Conservation (phyloP, 2,797 vertebrate species). For the Arremon aurantiirostris region DNA sequence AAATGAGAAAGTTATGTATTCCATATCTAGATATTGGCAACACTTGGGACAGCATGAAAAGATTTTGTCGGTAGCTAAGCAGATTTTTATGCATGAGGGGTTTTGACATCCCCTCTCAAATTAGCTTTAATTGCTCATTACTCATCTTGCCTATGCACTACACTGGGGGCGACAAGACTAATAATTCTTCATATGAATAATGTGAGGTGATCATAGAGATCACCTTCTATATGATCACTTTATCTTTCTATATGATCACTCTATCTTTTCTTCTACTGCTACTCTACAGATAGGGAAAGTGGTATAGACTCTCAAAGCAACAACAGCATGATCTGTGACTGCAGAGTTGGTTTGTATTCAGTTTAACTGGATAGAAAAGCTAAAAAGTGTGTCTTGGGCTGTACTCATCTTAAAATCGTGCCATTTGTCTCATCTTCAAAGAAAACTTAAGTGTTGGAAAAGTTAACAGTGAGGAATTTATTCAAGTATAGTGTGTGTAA, state of each 20-base stretch:
- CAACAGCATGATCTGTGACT: background rate
- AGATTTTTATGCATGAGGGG: background rate
- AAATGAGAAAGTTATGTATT: background rate
- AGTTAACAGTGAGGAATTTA: background rate
- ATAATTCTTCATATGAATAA: background rate
- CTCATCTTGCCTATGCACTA: background rate
- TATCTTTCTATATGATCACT: too few relatives aligned
- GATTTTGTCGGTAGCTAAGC: background rate
- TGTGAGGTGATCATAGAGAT: background rate
- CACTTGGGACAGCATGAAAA: background rate
- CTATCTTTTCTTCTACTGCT: background rate
- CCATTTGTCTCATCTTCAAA: background rate
- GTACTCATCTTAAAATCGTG: background rate
- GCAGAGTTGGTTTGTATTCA: background rate
- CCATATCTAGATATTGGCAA: background rate
- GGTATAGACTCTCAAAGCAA: background rate
- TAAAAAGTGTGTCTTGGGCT: background rate
- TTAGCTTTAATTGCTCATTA: background rate
- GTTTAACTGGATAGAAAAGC: background rate
- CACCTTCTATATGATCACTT: too few relatives aligned
- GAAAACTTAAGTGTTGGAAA: background rate
- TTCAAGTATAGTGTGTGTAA: background rate
- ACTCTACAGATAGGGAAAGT: background rate
- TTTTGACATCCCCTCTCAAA: background rate
- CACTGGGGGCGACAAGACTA: background rate